Base-by-base conservation (phyloP, 1,140 invertebrate genomes). In the Temnothorax curvispinosus region DNA sequence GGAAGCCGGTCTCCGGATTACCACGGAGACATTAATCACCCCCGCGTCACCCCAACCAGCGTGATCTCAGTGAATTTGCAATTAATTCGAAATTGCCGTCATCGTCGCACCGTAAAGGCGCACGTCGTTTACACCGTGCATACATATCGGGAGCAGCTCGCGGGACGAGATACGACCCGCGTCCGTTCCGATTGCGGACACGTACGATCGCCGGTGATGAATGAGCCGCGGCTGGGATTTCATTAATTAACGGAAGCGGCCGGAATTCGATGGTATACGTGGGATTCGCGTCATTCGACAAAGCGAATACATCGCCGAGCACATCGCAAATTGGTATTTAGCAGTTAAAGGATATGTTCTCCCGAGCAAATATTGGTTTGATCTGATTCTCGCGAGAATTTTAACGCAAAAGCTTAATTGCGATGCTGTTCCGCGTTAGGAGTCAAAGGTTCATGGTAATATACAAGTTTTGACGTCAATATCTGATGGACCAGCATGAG, bases 11-110 rank as follows among this genome's bases (percentile, higher is more conserved):
- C 76, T 27, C 71, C 35, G 84, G 76, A 90, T 89, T 89, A 89
- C 60, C 84, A 50, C 56, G 41, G 38, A 56, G 86, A 76, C 91
- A 93, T 93, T 93, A 93, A 93, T 93, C 92, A 93, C 85, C 76
- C 21, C 65, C 71, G 74, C 89, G 89, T 92, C 92, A 89, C 82
- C 82, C 41, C 76, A 64, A 67, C 85, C 87, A 18, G 64, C 77
- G 72, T 88, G 92, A 93, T 92, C 93, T 89, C 91, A 38, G 87
- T 91, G 89, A 92, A 93, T 92, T 93, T 85, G 87, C 89, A 92
- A 93, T 93, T 93, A 93, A 93, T 93, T 92, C 85, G 82, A 91
- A 92, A 92, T 93, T 91, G 88, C 91, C 89, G 80, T 91, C 87
- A 88, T 91, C 85, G 87, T 88, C 82, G 87, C 67, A 41, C 71